Base-by-base conservation (phyloP, 2,888 invertebrate species). In the Latrodectus elegans region DNA sequence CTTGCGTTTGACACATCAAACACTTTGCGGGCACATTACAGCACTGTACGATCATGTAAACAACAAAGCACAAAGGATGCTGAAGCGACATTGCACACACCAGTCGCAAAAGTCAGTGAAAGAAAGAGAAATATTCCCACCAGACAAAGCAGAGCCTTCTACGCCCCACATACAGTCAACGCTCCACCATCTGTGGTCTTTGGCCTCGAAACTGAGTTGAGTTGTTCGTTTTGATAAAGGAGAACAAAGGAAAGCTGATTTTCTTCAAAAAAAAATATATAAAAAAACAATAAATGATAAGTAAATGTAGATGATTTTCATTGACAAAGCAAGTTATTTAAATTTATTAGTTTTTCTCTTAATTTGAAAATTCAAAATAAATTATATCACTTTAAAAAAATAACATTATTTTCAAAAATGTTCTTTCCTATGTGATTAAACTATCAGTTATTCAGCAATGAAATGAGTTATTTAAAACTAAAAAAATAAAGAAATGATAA, bases 111-210 rank as follows among this genome's bases (percentile, higher is more conserved):
- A 55, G 72, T 52, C 60, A 81, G n/a, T 12, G 55, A 55, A 15
- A 55, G 55, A 55, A 55, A 14, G 15, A 15, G 60, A 60, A 60
- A 38, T 38, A 38, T 60, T 60, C 60, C 60, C 60, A 60, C 60
- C n/a, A 60, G 14, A 15, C 60, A 60, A n/a, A 60, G 60, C 60
- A 26, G 51, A 81, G 76, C 75, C 15, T 55, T 74, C 81, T 76
- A 86, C 86, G 86, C 81, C 81, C 86, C 86, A 74, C 85, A 75
- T 51, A 65, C 85, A 86, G 85, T 86, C 85, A 86, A 86, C 85
- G 85, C 85, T 86, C 83, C 60, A 84, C 77, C 84, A 84, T 84
- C 84, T 84, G 84, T 84, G 77, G 79, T 82, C 82, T 75, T 82
- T 82, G 55, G 80, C 75, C 75, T 76, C 65, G 70, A 70, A 75